These are phyloP conservation scores for Idaea aversata DNA, from an alignment of 2,888 invertebrate species.

Conservation along the genomic window DNA sequence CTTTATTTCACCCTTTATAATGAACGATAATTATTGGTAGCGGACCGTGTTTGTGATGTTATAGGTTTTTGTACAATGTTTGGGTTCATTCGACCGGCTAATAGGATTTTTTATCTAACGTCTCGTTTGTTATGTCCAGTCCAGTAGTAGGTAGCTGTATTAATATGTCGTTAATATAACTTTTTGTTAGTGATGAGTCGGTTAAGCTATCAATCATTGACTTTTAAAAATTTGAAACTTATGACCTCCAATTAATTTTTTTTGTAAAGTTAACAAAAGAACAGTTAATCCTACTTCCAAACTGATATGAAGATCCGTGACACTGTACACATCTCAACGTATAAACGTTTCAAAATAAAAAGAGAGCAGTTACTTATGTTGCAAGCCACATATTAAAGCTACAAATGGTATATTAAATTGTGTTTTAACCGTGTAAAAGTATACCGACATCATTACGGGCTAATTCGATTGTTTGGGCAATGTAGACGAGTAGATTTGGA, in stretches of 20 bases:
- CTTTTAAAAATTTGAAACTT: conserved; percentile 32
- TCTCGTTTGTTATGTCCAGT: conserved; percentile 37
- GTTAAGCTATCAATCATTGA: conserved; percentile 51
- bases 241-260: neutral
- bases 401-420: conserved; percentile 4
- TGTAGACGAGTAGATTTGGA: conserved; percentile 57
- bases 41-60: conserved; percentile 52
- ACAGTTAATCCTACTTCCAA: neutral
- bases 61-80: conserved; percentile 64
- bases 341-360: neutral
- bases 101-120: conserved; percentile 66
- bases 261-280: neutral
- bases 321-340: neutral
- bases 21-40: conserved; percentile 72
- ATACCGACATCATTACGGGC: conserved; percentile 59
- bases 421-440: conserved; percentile 20
- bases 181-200: conserved; percentile 44
- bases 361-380: neutral
- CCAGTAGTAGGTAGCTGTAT: conserved; percentile 48
- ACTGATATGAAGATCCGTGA: neutral
- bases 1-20: conserved; percentile 72
- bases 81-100: conserved; percentile 58
- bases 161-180: conserved; percentile 66
- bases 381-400: neutral
- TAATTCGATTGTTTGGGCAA: conserved; percentile 75